phyloP scores from a whole-genome alignment of 2,797 vertebrate species.

The Coreius guichenoti region DNA sequence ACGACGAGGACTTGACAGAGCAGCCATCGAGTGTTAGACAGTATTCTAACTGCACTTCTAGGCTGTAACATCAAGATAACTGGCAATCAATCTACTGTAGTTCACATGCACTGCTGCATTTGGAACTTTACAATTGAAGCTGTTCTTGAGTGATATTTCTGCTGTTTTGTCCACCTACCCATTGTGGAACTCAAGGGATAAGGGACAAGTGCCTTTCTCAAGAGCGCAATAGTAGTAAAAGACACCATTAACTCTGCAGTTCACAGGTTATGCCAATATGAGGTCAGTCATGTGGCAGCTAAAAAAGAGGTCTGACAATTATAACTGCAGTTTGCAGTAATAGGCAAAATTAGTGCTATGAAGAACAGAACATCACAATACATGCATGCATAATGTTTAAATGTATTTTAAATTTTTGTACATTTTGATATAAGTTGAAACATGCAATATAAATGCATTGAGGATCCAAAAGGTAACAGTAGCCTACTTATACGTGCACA shows the following conservation, averaged over 20 bases:
- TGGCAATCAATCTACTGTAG: background rate
- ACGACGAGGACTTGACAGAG: too few relatives aligned
- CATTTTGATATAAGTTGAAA: too few relatives aligned
- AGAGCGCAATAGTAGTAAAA: constrained; percentile 24
- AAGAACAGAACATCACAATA: too few relatives aligned
- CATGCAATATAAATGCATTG: too few relatives aligned
- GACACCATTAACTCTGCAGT: constrained; percentile 7
- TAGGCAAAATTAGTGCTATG: background rate
- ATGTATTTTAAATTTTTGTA: too few relatives aligned
- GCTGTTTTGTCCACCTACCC: background rate
- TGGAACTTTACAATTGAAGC: background rate
- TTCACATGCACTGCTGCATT: background rate
- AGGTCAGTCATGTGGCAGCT: background rate
- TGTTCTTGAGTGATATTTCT: background rate
- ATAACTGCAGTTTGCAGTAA: background rate
- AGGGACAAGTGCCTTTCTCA: background rate
- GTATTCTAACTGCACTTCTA: too few relatives aligned
- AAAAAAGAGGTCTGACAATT: constrained; percentile 15
- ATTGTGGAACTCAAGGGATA: constrained; percentile 3
- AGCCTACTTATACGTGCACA: too few relatives aligned
- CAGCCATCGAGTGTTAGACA: too few relatives aligned
- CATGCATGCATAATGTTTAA: too few relatives aligned
- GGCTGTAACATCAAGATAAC: background rate
- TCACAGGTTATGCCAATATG: constrained; percentile 8
- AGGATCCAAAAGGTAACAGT: too few relatives aligned